Evolutionary conservation across 2,113 vertebrate species (phyloP).

Genomic region (Corapipo altera): DNA sequence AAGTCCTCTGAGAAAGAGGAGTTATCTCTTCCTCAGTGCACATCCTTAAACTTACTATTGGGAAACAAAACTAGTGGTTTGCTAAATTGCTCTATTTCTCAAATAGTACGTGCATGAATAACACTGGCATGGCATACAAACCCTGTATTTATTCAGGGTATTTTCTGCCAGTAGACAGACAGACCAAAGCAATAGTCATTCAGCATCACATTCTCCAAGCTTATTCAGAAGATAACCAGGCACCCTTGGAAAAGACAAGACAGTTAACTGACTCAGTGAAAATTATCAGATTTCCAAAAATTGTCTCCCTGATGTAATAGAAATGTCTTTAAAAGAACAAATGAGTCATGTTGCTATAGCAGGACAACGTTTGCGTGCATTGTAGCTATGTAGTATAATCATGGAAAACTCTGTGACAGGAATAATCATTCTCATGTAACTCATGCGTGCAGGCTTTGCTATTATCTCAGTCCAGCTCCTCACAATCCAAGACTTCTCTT

Average conservation of each 20-base stretch:
- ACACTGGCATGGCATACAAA: neutral
- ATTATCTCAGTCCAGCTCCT: neutral
- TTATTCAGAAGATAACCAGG: conserved; percentile 32
- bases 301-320: neutral
- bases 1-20: neutral
- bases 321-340: conserved; percentile 35
- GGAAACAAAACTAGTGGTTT: neutral
- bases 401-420: neutral
- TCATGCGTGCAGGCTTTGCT: neutral
- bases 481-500: neutral
- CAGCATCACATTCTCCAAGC: neutral
- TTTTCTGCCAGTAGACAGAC: neutral
- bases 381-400: neutral
- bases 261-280: conserved; percentile 35
- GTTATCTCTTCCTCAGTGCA: neutral
- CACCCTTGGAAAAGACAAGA: neutral
- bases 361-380: neutral
- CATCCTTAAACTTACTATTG: neutral
- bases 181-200: neutral
- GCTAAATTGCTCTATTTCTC: neutral
- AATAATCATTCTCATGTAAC: neutral
- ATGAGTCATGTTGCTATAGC: conserved; percentile 55
- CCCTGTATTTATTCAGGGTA: neutral
- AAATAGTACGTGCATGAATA: neutral
- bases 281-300: conserved; percentile 36